A percentile compares a stretch with the other conserved stretches of the same genome.
These are phyloP conservation scores for Cryptus armator DNA, from an alignment of 2,888 invertebrate species.

Conservation along the genomic window DNA sequence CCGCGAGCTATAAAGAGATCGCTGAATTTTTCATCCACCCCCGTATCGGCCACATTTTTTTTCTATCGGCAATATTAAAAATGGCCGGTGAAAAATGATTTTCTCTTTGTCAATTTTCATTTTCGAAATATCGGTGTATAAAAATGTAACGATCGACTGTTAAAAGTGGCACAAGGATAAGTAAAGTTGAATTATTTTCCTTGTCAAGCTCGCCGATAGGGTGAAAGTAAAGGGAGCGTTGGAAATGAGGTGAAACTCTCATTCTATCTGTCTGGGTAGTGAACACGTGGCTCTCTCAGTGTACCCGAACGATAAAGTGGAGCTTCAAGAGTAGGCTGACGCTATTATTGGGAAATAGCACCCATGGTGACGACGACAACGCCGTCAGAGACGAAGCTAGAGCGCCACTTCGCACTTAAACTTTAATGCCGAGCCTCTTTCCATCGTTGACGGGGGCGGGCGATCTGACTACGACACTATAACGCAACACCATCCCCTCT, in stretches of 20 bases:
- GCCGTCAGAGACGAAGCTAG: conserved; percentile 49
- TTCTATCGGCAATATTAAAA: background rate
- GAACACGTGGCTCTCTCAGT: conserved; percentile 49
- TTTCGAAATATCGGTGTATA: background rate
- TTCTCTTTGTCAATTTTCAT: background rate
- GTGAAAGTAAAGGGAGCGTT: conserved; percentile 31
- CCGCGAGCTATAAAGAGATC: conserved; percentile 11
- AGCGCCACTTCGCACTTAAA: conserved; percentile 70
- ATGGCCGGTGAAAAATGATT: background rate
- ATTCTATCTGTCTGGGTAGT: background rate
- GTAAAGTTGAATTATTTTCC: conserved; percentile 32
- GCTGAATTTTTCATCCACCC: background rate
- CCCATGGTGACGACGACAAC: conserved; percentile 56
- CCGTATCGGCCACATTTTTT: background rate
- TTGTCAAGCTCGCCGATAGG: conserved; percentile 2
- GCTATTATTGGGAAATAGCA: conserved; percentile 69
- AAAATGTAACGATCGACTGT: conserved; percentile 10
- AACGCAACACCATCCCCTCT: conserved; percentile 5
- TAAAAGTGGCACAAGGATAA: background rate
- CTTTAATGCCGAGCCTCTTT: conserved; percentile 67
- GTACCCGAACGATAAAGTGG: conserved; percentile 61
- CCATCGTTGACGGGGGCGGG: conserved; percentile 38
- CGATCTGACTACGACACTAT: conserved; percentile 2
- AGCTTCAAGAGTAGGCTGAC: conserved; percentile 64
- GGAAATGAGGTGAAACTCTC: conserved; percentile 56